phyloP scores from a whole-genome alignment of 2,797 vertebrate species.

The Alca torda region DNA sequence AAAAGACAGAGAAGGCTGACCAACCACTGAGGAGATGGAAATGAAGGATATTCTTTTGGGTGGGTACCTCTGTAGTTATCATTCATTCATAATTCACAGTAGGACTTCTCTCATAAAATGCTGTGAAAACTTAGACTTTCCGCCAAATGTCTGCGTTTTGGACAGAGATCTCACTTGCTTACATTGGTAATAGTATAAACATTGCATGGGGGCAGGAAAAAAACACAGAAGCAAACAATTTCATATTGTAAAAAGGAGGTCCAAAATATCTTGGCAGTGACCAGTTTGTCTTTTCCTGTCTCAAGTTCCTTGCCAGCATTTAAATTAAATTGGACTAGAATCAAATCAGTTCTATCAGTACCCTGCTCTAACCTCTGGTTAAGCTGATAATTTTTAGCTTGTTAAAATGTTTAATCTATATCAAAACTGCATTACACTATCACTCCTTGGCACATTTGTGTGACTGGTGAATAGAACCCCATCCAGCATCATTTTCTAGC shows the following conservation, averaged over 20 bases:
- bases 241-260: conserved; percentile 21
- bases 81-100: not conserved
- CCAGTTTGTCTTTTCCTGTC: conserved; percentile 36
- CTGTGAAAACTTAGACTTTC: not conserved
- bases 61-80: not conserved
- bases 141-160: not conserved
- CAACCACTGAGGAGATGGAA: not conserved
- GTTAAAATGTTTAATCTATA: conserved; percentile 55
- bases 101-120: not conserved
- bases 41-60: not conserved
- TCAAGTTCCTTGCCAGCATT: conserved; percentile 64
- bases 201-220: not conserved
- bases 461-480: not conserved
- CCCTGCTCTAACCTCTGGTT: conserved; percentile 53
- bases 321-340: conserved; percentile 66
- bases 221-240: conserved; percentile 19
- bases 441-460: not conserved
- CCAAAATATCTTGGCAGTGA: conserved; percentile 66
- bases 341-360: conserved; percentile 58
- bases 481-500: not conserved
- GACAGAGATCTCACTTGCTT: not conserved
- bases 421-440: conserved; percentile 18
- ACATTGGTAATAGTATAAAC: not conserved
- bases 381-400: conserved; percentile 45
- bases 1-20: not conserved